Conservation (phyloP, 1,140 invertebrate species). For the Cotesia chilonis region DNA sequence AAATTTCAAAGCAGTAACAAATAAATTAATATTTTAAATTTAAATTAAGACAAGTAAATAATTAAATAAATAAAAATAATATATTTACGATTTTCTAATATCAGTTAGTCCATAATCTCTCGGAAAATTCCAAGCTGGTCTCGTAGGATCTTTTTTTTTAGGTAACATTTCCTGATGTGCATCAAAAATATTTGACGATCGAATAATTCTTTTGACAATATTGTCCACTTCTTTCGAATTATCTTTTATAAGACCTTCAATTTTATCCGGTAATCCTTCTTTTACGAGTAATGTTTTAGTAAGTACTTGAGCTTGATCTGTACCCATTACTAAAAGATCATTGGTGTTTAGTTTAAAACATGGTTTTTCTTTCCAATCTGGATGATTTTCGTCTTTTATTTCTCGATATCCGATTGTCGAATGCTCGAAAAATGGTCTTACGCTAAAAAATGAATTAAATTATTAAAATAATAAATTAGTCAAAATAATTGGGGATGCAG, state of each 20-base stretch:
- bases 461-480: constrained; percentile 28
- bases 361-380: constrained; percentile 70
- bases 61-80: neutral
- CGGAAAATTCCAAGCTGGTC: constrained; percentile 76
- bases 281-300: constrained; percentile 78
- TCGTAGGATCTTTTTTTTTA: constrained; percentile 73
- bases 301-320: constrained; percentile 76
- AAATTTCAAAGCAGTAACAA: too few species aligned
- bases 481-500: too few species aligned
- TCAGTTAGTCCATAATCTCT: constrained; percentile 77
- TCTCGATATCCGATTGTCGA: constrained; percentile 34
- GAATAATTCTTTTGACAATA: constrained; percentile 68
- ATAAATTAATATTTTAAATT: too few species aligned
- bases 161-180: constrained; percentile 79
- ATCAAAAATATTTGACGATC: constrained; percentile 80
- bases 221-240: constrained; percentile 57
- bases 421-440: constrained; percentile 8
- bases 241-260: constrained; percentile 60
- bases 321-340: constrained; percentile 75
- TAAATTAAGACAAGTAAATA: too few species aligned
- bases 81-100: constrained; percentile 75
- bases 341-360: constrained; percentile 70
- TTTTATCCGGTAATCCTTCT: constrained; percentile 69
- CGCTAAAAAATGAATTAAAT: constrained; percentile 17
- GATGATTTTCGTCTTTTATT: constrained; percentile 68